Percentiles rank a stretch among this genome's conserved stretches.
Conservation (phyloP, 2,797 vertebrate species). For the Salmo trutta region DNA sequence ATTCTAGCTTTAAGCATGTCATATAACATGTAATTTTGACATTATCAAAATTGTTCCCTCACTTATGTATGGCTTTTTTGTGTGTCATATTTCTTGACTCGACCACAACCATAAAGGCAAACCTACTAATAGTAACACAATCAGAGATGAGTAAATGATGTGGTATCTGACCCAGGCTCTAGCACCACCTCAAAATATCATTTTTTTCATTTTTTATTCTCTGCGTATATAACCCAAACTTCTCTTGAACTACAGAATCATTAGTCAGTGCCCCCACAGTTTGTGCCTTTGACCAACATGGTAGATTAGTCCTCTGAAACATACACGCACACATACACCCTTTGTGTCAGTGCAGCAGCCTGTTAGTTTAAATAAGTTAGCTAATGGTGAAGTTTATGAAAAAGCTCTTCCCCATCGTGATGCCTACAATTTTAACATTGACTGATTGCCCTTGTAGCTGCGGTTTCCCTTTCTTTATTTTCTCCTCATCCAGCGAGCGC, state of each 20-base stretch:
- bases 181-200: too few relatives aligned
- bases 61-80: neutral
- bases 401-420: constrained; percentile 29
- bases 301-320: neutral
- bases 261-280: neutral
- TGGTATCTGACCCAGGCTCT: too few relatives aligned
- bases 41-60: neutral
- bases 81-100: too few relatives aligned
- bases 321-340: constrained; percentile 4
- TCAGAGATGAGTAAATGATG: neutral
- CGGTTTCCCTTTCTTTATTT: constrained; percentile 42
- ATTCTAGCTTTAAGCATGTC: too few relatives aligned
- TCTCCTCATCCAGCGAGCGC: constrained; percentile 36
- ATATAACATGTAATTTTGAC: constrained; percentile 3
- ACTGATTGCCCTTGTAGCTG: constrained; percentile 54
- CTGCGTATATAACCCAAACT: neutral
- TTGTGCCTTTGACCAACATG: neutral
- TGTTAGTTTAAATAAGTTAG: constrained; percentile 16
- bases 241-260: neutral
- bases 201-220: neutral
- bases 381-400: constrained; percentile 17
- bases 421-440: constrained; percentile 46
- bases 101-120: too few relatives aligned
- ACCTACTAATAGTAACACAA: neutral
- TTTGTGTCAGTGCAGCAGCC: constrained; percentile 7